phyloP scores from a whole-genome alignment of 2,797 vertebrate species.

The Pseudocheirus occidentalis region DNA sequence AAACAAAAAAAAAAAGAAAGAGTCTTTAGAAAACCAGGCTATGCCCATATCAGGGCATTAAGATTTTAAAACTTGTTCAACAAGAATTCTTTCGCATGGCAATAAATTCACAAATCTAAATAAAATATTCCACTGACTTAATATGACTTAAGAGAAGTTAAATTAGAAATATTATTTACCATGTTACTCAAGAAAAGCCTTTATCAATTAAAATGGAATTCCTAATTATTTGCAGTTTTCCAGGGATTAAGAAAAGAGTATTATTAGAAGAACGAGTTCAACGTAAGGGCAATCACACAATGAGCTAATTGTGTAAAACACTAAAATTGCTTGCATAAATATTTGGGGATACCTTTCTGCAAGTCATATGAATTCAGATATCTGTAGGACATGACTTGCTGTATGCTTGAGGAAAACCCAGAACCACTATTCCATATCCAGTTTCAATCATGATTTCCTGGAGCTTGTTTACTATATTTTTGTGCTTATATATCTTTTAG shows the following conservation, averaged over 20 bases:
- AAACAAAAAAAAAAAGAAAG: slow-evolving; percentile 31
- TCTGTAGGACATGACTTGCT: not conserved
- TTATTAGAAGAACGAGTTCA: slow-evolving; percentile 33
- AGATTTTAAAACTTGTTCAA: slow-evolving; percentile 36
- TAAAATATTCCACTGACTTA: slow-evolving; percentile 38
- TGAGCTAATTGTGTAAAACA: not conserved
- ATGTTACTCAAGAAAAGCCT: slow-evolving; percentile 39
- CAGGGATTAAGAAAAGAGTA: slow-evolving; percentile 36
- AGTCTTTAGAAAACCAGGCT: slow-evolving; percentile 19
- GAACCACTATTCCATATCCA: not conserved
- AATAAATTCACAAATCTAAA: slow-evolving; percentile 56
- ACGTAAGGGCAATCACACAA: not conserved
- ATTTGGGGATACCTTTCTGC: not conserved
- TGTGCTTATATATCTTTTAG: slow-evolving; percentile 40
- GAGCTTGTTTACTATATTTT: slow-evolving; percentile 35
- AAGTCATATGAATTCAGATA: not conserved
- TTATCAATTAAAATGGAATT: slow-evolving; percentile 15
- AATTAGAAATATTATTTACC: slow-evolving; percentile 6
- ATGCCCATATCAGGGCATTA: slow-evolving; percentile 31
- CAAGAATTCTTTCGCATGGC: slow-evolving; percentile 27
- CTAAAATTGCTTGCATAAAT: not conserved
- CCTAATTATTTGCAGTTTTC: slow-evolving; percentile 46
- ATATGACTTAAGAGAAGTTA: slow-evolving; percentile 52
- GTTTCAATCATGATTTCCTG: slow-evolving; percentile 21
- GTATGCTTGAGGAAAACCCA: not conserved